Conservation (phyloP, 2,888 invertebrate genomes). For the Sphaeridia pumilis region DNA sequence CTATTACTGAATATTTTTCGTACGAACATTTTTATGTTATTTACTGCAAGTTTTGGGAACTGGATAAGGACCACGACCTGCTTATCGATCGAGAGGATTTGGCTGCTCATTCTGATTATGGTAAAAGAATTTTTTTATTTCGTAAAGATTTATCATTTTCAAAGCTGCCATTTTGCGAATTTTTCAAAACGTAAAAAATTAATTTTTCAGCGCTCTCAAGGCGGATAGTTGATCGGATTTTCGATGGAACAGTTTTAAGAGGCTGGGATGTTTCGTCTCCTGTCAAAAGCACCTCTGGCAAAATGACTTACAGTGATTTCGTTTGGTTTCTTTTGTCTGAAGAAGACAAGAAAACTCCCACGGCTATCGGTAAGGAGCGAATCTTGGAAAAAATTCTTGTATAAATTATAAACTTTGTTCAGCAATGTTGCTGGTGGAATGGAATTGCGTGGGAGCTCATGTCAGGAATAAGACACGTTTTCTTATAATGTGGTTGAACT, state of each 20-base stretch:
- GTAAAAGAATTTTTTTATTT: no score
- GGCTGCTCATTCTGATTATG: conserved; percentile 88
- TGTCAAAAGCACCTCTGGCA: conserved; percentile 40
- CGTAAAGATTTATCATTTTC: no score
- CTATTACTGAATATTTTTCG: conserved; percentile 62
- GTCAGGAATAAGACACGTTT: background rate
- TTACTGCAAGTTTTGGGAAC: conserved; percentile 99
- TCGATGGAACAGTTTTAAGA: conserved; percentile 90
- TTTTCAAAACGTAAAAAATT: no score
- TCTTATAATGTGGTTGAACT: background rate
- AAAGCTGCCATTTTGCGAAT: no score
- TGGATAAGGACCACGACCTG: conserved; percentile 95
- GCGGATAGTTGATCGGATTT: conserved; percentile 91
- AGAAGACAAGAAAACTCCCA: conserved; percentile 95
- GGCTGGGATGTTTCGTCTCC: conserved; percentile 46
- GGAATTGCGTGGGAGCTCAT: background rate
- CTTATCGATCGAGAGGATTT: conserved; percentile 89
- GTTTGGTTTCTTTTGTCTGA: conserved; percentile 98
- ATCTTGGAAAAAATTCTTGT: no score
- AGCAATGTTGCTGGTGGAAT: background rate
- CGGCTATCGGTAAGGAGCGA: conserved; percentile 54
- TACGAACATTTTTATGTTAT: conserved; percentile 99
- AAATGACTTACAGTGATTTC: conserved; percentile 97
- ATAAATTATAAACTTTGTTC: background rate
- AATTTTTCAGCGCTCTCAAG: conserved; percentile 94